A percentile compares a stretch with the other conserved stretches of the same genome.
These are phyloP conservation scores for Bombus confusus DNA, from an alignment of 1,140 invertebrate species.

Conservation along the genomic window DNA sequence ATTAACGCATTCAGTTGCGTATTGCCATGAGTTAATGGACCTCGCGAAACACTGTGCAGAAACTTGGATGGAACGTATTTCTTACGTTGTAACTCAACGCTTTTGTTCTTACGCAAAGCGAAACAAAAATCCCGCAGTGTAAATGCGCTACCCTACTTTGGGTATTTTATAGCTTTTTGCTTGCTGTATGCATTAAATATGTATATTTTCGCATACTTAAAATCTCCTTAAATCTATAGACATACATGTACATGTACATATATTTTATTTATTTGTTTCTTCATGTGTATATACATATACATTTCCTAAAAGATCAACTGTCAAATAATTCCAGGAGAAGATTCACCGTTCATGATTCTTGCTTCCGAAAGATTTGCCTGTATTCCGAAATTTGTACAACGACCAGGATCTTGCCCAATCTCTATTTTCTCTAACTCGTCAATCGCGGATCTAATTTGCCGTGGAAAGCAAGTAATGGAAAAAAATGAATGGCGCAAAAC, in stretches of 20 bases:
- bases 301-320: background rate
- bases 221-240: background rate
- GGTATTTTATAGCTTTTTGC: background rate
- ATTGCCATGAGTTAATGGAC: constrained; percentile 41
- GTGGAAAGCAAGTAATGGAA: constrained; percentile 3
- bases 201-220: background rate
- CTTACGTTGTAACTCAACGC: background rate
- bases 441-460: constrained; percentile 30
- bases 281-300: too few species aligned
- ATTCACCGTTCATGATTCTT: background rate
- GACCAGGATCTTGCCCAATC: background rate
- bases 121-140: background rate
- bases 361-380: background rate
- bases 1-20: constrained; percentile 36
- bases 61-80: background rate
- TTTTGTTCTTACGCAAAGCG: background rate
- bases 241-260: too few species aligned
- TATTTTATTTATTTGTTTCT: too few species aligned
- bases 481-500: background rate
- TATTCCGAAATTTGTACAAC: too few species aligned
- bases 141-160: background rate
- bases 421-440: background rate
- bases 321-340: background rate
- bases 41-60: background rate
- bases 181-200: too few species aligned